phyloP scores from a whole-genome alignment of 2,797 vertebrate species.

The Micrastur ruficollis region DNA sequence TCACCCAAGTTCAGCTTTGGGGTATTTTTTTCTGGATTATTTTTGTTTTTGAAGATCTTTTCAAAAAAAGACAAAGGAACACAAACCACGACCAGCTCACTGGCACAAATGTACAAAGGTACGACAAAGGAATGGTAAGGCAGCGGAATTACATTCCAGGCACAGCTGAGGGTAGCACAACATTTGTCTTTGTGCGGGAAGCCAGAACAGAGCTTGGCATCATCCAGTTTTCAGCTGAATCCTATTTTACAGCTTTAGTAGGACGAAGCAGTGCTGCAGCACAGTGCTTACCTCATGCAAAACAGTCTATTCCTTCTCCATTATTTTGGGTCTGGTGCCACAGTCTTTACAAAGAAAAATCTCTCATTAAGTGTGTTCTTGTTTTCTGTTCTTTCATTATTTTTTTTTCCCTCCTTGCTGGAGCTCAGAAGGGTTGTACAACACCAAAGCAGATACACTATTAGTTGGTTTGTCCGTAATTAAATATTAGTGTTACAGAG shows the following conservation, averaged over 20 bases:
- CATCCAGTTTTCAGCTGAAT: not conserved
- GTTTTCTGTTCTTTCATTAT: too few relatives aligned
- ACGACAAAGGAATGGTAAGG: not conserved
- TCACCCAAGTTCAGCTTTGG: not conserved
- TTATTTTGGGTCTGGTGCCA: too few relatives aligned
- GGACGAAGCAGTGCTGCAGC: not conserved
- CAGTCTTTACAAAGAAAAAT: not conserved
- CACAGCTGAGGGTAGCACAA: not conserved
- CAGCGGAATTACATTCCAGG: not conserved
- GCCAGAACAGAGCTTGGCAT: not conserved
- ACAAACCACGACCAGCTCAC: not conserved
- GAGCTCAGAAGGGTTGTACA: not conserved
- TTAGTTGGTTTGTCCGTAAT: not conserved
- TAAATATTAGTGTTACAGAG: not conserved
- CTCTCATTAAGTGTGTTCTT: not conserved
- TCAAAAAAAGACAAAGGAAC: accelerated
- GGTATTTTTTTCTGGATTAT: not conserved
- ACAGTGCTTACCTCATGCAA: not conserved
- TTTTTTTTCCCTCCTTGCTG: not conserved
- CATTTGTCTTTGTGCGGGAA: not conserved
- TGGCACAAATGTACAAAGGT: not conserved
- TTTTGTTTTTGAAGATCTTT: not conserved
- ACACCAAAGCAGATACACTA: accelerated
- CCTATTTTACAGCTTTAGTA: not conserved
- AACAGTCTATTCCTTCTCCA: not conserved